phyloP scores from a whole-genome alignment of 1,140 invertebrate genomes.

The Pectinophora gossypiella region DNA sequence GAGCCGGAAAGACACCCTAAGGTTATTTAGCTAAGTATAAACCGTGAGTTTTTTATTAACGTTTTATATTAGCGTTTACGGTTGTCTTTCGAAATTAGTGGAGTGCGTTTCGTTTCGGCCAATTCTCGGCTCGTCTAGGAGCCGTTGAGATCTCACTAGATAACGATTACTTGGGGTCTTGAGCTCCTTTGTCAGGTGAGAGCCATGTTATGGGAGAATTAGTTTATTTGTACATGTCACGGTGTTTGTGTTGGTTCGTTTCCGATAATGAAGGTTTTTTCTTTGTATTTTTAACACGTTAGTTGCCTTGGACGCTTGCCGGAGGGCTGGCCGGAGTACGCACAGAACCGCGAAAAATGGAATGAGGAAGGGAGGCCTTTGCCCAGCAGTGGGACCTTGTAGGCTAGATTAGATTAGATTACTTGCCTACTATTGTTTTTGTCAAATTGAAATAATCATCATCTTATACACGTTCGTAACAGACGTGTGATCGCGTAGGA shows the following conservation, averaged over 20 bases:
- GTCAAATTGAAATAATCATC: too few relatives aligned
- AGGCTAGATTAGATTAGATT: too few relatives aligned
- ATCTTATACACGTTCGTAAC: too few relatives aligned
- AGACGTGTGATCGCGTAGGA: too few relatives aligned
- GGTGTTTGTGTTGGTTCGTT: constrained; percentile 21
- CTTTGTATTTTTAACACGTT: too few relatives aligned
- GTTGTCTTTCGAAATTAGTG: constrained; percentile 50
- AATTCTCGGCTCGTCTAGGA: constrained; percentile 24
- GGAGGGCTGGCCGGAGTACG: too few relatives aligned
- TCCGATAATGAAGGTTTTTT: background rate
- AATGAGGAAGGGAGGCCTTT: too few relatives aligned
- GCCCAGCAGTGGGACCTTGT: too few relatives aligned
- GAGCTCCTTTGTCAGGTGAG: background rate
- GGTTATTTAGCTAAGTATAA: constrained; percentile 3
- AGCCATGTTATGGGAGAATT: constrained; percentile 16
- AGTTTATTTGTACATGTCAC: constrained; percentile 30
- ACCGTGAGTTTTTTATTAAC: constrained; percentile 25
- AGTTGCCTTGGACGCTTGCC: too few relatives aligned
- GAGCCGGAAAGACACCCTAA: background rate
- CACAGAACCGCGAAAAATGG: too few relatives aligned
- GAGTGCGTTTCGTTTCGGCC: constrained; percentile 38
- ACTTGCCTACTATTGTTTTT: too few relatives aligned
- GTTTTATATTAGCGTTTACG: constrained; percentile 48
- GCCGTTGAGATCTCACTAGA: constrained; percentile 57
- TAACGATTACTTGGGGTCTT: constrained; percentile 23